These are phyloP conservation scores for Chondrilla cf. caribensis DNA, from an alignment of 37 sponge, comb jelly and placozoan genomes.

Conservation along the genomic window DNA sequence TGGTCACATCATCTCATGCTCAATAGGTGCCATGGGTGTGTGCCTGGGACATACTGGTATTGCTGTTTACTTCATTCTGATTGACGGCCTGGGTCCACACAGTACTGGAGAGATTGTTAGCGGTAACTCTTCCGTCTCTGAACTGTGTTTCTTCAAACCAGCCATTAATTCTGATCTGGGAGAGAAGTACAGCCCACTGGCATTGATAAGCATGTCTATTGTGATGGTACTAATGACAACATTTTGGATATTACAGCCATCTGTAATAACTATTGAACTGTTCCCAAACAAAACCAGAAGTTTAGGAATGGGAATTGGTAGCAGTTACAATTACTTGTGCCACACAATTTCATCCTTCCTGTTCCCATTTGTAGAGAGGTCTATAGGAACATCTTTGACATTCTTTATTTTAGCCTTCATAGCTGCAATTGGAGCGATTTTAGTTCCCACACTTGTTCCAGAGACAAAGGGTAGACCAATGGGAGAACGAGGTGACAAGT, in stretches of 20 bases:
- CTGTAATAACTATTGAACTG: slow-evolving; percentile 36
- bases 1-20: too few species aligned
- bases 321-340: slow-evolving; percentile 1
- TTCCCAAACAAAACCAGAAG: slow-evolving; percentile 28
- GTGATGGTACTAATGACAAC: slow-evolving; percentile 24
- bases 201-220: not conserved
- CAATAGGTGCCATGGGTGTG: too few species aligned
- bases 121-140: too few species aligned
- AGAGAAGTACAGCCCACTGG: not conserved
- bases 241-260: slow-evolving; percentile 51
- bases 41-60: too few species aligned
- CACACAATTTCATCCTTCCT: not conserved
- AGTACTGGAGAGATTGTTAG: too few species aligned
- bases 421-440: not conserved
- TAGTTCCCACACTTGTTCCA: slow-evolving; percentile 48
- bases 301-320: slow-evolving; percentile 28
- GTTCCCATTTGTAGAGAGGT: not conserved
- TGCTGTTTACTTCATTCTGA: too few species aligned
- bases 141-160: too few species aligned
- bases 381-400: slow-evolving; percentile 9
- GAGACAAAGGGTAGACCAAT: slow-evolving; percentile 55
- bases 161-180: not conserved
- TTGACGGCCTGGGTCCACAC: too few species aligned
- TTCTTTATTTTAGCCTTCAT: slow-evolving; percentile 30
- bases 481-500: too few species aligned